Base-by-base conservation (phyloP, 1,140 invertebrate genomes). In the Triops longicaudatus region DNA sequence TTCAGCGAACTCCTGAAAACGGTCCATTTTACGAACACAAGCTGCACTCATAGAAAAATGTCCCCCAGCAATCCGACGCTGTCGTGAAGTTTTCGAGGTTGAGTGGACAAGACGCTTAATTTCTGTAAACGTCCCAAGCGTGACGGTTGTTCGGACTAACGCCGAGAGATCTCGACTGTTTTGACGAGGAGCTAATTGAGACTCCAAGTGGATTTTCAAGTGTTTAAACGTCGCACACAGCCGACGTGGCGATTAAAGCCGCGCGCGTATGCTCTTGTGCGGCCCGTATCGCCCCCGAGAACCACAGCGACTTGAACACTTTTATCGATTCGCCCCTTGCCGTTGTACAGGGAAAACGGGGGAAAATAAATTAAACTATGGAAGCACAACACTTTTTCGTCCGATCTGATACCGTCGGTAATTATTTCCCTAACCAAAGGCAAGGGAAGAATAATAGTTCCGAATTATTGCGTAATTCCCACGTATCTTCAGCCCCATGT, bases 111-210 rank as follows among this genome's bases (percentile, higher is more conserved):
- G 50, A 63, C 50, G 50, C 50, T 63, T 63, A 17, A n/a, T 14
- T 63, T 22, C 10, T 63, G 22, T 22, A 17, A 63, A 22, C 50
- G 14, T n/a, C 22, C 50, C 50, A 63, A 63, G 17, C 22, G 50
- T 63, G 50, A 63, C 50, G 50, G 50, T 63, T 63, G 22, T 14
- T 63, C 50, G 22, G 17, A 22, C 50, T 10, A 63, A 63, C 50
- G 50, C 6, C 17, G 22, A 63, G 50, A 63, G 14, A 7, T 63
- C 10, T 63, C 17, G 50, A 63, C 17, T 63, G 17, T 63, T 63
- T 63, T 63, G 50, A 63, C 50, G 50, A 63, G 50, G 50, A 63
- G 50, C 50, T 63, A 63, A 63, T 63, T 63, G 50, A 63, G 50
- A 22, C 17, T 63, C 50, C 50, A 14, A 63, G 50, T 63, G 50